phyloP scores from a whole-genome alignment of 2,888 invertebrate species.

The Cheilosia pagana region DNA sequence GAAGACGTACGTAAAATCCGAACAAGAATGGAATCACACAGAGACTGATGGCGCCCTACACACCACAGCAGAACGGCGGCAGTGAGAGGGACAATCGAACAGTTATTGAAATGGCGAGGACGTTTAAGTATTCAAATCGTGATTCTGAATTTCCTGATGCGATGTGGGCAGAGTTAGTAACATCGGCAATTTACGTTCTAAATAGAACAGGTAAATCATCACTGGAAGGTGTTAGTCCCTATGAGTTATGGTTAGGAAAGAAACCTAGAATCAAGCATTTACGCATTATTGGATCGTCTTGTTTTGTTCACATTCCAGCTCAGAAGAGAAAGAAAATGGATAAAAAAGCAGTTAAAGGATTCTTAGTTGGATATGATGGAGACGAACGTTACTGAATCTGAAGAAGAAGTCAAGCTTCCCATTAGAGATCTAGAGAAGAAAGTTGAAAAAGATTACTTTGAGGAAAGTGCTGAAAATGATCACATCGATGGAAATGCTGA shows the following conservation, averaged over 20 bases:
- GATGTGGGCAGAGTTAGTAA: constrained; percentile 14
- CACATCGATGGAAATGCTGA: neutral
- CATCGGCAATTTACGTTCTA: constrained; percentile 36
- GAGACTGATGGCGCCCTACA: constrained; percentile 15
- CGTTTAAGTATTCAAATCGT: constrained; percentile 45
- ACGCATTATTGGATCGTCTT: constrained; percentile 48
- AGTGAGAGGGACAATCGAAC: constrained; percentile 13
- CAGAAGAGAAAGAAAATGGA: constrained; percentile 63
- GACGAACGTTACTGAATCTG: constrained; percentile 30
- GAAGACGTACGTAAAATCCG: neutral
- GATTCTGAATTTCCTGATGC: constrained; percentile 50
- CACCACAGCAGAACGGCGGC: constrained; percentile 18
- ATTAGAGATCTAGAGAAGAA: neutral
- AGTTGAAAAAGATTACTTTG: neutral
- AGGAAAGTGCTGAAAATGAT: neutral
- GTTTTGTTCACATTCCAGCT: constrained; percentile 49
- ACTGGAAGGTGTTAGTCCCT: constrained; percentile 41
- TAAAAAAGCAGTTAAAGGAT: constrained; percentile 56
- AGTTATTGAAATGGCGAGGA: constrained; percentile 48
- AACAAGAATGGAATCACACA: neutral
- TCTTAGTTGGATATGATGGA: constrained; percentile 55
- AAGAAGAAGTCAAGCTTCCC: neutral
- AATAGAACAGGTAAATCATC: constrained; percentile 56
- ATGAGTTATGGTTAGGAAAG: constrained; percentile 58
- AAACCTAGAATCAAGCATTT: constrained; percentile 59